Base-by-base conservation (phyloP, 2,888 invertebrate species). In the Athripsodes cinereus region DNA sequence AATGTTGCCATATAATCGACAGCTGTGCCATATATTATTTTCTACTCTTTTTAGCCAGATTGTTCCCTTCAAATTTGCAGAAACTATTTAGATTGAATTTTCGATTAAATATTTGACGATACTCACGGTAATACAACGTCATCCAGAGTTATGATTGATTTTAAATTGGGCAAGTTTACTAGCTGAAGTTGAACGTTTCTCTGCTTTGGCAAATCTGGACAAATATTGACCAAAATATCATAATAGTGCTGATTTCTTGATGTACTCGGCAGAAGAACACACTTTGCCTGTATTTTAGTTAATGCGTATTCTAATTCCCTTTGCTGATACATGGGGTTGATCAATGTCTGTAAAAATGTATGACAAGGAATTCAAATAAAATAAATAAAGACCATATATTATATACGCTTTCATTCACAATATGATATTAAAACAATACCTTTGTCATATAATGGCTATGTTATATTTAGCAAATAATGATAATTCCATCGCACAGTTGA, bases 291-390 rank as follows among this genome's bases (percentile, higher is more conserved):
- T 0, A 88, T 87, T 74, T 90, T 90, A 52, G 84, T 81, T 13
- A 96, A 69, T 59, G 87, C 86, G 69, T 85, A 91, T 55, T 83
- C 78, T 1, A 95, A 67, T 70, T 96, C 95, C 0, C 74, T 69
- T 8, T 81, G 75, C 68, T 85, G 83, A 69, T 90, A 94, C 0
- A 81, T 79, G 0, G 94, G 88, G 69, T 96, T 95, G 53, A 94
- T 79, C 53, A 86, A 83, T 2, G 90, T 91, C 85, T 88, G n/a
- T 2, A 48, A 52, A 40, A 26, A 26, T 26, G 26, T 26, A 26
- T 26, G 26, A 26, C 5, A 26, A 6, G 26, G 26, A 26, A 10
- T n/a, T n/a, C n/a, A n/a, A n/a, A n/a, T n/a, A n/a, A n/a, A n/a
- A n/a, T n/a, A n/a, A n/a, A n/a, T n/a, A n/a, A n/a, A n/a, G n/a